Percentiles rank a stretch among this genome's conserved stretches.
Evolutionary conservation across 2,888 invertebrate species (phyloP).

Genomic region (Athrips mouffetella): DNA sequence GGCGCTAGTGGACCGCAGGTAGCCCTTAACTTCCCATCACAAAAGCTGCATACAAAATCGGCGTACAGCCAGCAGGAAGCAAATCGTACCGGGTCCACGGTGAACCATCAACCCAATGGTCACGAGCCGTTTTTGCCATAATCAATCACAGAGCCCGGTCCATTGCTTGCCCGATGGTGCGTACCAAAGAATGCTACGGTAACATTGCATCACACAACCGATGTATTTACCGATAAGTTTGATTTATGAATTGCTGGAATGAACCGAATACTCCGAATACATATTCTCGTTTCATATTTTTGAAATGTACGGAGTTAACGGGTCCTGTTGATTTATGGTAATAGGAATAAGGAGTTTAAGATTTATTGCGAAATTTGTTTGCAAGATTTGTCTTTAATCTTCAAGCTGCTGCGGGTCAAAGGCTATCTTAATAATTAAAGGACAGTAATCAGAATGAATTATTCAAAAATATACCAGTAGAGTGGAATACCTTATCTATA

Average conservation of each 20-base stretch:
- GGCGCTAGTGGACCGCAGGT: too few species aligned
- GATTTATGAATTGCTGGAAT: background rate
- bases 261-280: background rate
- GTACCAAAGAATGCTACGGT: constrained; percentile 4
- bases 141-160: constrained; percentile 10
- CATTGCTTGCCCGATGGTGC: background rate
- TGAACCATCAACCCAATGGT: background rate
- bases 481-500: too few species aligned
- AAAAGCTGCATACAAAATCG: too few species aligned
- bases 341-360: constrained; percentile 1
- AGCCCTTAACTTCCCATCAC: too few species aligned
- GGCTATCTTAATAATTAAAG: too few species aligned
- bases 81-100: background rate
- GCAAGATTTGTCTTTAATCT: too few species aligned
- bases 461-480: too few species aligned
- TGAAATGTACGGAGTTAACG: constrained; percentile 1
- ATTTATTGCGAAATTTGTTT: too few species aligned
- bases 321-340: background rate
- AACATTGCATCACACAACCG: background rate
- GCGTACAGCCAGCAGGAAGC: constrained; percentile 1
- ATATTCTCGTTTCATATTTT: background rate
- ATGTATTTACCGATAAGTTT: constrained; percentile 5
- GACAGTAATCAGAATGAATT: too few species aligned
- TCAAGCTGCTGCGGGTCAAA: too few species aligned
- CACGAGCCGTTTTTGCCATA: constrained; percentile 12